Evolutionary conservation across 1,140 invertebrate species (phyloP).

Genomic region (Apolygus lucorum): DNA sequence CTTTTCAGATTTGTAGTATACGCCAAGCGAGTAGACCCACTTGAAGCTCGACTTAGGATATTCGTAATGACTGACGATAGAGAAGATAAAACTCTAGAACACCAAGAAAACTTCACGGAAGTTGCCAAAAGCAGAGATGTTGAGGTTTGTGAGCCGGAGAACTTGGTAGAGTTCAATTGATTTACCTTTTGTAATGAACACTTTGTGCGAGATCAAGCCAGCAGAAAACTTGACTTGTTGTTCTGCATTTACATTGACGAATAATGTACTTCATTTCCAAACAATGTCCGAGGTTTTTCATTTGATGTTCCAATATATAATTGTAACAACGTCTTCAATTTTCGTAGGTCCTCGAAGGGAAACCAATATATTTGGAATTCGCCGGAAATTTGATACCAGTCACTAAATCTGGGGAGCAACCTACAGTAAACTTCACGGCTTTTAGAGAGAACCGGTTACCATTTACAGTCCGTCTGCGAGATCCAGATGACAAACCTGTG

Average conservation of each 20-base stretch:
- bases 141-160: slow-evolving; percentile 62
- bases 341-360: slow-evolving; percentile 67
- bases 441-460: slow-evolving; percentile 93
- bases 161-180: too few species aligned
- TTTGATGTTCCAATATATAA: not conserved
- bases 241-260: too few species aligned
- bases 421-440: slow-evolving; percentile 73
- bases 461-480: slow-evolving; percentile 77
- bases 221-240: too few species aligned
- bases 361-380: slow-evolving; percentile 87
- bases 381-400: slow-evolving; percentile 92
- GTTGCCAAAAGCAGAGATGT: slow-evolving; percentile 85
- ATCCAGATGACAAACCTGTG: slow-evolving; percentile 68
- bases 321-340: not conserved
- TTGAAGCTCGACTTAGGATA: slow-evolving; percentile 81
- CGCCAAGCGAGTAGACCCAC: slow-evolving; percentile 76
- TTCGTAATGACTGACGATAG: slow-evolving; percentile 98
- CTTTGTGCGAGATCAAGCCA: too few species aligned
- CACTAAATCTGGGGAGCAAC: slow-evolving; percentile 86
- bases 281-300: too few species aligned
- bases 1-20: slow-evolving; percentile 76
- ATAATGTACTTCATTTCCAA: too few species aligned
- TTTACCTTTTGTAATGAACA: too few species aligned
- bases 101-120: slow-evolving; percentile 88
- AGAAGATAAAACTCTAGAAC: slow-evolving; percentile 90